phyloP scores from a whole-genome alignment of 1,140 invertebrate species.

The Hyles euphorbiae region DNA sequence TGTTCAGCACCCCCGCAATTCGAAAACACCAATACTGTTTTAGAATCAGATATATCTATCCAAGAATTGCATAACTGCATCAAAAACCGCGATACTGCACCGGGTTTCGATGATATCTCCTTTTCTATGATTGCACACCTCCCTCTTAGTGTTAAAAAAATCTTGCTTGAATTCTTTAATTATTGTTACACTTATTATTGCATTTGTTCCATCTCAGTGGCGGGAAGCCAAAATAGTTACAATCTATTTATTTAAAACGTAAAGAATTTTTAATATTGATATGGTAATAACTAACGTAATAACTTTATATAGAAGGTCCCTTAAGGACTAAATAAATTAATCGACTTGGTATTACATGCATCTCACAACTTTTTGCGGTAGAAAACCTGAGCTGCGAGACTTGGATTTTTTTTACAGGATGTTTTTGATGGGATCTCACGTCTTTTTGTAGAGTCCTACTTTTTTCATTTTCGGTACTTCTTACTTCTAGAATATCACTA shows the following conservation, averaged over 20 bases:
- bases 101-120: slow-evolving; percentile 29
- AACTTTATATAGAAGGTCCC: slow-evolving; percentile 25
- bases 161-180: slow-evolving; percentile 21
- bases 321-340: too few species aligned
- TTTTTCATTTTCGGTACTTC: too few species aligned
- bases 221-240: slow-evolving; percentile 15
- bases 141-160: slow-evolving; percentile 13
- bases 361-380: too few species aligned
- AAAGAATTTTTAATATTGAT: slow-evolving; percentile 18
- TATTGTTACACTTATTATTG: slow-evolving; percentile 3
- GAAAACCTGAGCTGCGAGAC: too few species aligned
- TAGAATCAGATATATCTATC: slow-evolving; percentile 17
- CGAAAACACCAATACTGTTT: not conserved
- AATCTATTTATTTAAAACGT: slow-evolving; percentile 30
- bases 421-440: too few species aligned
- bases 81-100: slow-evolving; percentile 29
- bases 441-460: too few species aligned
- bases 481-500: too few species aligned
- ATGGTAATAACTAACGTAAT: slow-evolving; percentile 16
- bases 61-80: slow-evolving; percentile 25
- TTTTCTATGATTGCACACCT: slow-evolving; percentile 34
- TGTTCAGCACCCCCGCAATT: not conserved
- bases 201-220: slow-evolving; percentile 18
- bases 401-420: too few species aligned
- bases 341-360: too few species aligned